phyloP scores from a whole-genome alignment of 2,113 vertebrate species.

The Helogale parvula region DNA sequence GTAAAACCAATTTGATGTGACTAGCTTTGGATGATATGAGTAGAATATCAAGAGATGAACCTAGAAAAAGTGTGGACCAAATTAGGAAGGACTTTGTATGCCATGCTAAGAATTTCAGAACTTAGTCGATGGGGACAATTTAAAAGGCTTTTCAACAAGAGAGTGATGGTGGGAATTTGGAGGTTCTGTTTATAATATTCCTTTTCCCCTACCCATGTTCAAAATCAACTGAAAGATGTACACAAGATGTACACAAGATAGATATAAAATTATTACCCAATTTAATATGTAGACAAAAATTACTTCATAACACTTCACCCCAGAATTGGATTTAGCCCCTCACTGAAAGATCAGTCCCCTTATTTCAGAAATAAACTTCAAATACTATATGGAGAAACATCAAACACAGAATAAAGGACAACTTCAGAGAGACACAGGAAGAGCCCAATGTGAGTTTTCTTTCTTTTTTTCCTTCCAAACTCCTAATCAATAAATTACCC shows the following conservation, averaged over 20 bases:
- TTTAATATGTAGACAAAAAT: neutral
- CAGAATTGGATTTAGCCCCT: neutral
- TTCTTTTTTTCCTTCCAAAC: neutral
- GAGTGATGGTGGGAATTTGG: neutral
- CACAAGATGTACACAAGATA: neutral
- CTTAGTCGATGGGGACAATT: neutral
- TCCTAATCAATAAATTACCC: neutral
- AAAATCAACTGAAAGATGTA: neutral
- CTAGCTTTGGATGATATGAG: neutral
- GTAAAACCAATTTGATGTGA: neutral
- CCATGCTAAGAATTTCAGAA: neutral
- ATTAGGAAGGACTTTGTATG: neutral
- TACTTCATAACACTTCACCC: neutral
- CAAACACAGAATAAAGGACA: neutral
- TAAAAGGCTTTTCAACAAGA: neutral
- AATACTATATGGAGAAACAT: neutral
- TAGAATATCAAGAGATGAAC: neutral
- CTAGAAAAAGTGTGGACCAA: neutral
- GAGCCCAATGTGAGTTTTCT: neutral
- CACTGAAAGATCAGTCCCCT: neutral
- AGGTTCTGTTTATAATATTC: neutral
- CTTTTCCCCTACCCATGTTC: neutral
- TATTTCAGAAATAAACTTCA: neutral
- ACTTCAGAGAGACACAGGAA: neutral
- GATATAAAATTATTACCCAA: neutral